Evolutionary conservation across 2,113 vertebrate genomes (phyloP), one percentile per base, ranked within the genome.

Genomic region (Paramormyrops kingsleyae): DNA sequence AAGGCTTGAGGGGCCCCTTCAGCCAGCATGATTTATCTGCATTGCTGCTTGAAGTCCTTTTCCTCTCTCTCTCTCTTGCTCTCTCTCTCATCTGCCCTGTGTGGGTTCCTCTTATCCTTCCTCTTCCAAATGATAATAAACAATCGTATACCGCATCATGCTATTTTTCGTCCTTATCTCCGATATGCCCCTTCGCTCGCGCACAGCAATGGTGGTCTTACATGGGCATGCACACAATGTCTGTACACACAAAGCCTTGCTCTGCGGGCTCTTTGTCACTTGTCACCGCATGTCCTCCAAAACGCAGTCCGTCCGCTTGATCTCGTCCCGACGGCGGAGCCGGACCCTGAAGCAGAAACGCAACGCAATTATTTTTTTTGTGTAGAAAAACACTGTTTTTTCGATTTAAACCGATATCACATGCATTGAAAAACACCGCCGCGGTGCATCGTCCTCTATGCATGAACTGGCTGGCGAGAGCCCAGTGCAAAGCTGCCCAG

Each of bases 191-290:
- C 31, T 83, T 39, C 5, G 31, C 17, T 83, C 35, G 77, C 19
- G 83, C 46, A 84, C 17, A 59, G 39, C 9, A 70, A 70, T 70
- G 62, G 62, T 70, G n/a, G 62, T 70, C 62, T 70, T 70, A 70
- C 62, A 70, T 27, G 62, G 27, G 62, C 62, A 70, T 70, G 10
- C 62, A 31, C 62, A 70, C 62, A 70, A 70, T 70, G 62, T 70
- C 27, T 70, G 62, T 27, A 31, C 62, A 70, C 62, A 70, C 62
- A 70, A 70, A 70, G 62, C 62, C 62, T 70, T 27, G 62, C 56
- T 91, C 93, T 93, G 92, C 94, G 93, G 92, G 93, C 91, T 95
- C 94, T 94, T 94, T 95, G 93, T 93, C 93, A 88, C 89, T 93
- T 86, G 89, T 92, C 89, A 94, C 90, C 90, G 84, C 90, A 89